Evolutionary conservation across 2,113 vertebrate genomes (phyloP).

Genomic region (Microtus ochrogaster): DNA sequence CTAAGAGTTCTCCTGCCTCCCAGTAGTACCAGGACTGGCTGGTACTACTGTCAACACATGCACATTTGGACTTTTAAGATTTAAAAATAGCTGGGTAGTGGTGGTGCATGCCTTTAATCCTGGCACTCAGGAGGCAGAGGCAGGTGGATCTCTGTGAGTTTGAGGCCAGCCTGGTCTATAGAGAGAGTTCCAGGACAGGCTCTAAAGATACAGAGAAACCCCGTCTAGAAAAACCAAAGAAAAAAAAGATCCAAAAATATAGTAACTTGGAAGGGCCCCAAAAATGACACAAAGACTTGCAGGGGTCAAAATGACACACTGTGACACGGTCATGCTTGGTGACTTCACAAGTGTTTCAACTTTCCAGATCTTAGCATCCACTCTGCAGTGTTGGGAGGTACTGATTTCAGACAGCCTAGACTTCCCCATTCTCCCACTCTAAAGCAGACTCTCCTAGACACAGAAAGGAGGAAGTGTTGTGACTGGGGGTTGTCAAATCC

Average conservation of each 20-base stretch:
- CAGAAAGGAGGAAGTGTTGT: not conserved
- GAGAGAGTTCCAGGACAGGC: too few relatives aligned
- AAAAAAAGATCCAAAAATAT: not conserved
- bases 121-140: too few relatives aligned
- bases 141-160: too few relatives aligned
- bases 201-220: too few relatives aligned
- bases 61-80: not conserved
- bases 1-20: not conserved
- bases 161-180: too few relatives aligned
- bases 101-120: too few relatives aligned
- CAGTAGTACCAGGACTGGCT: not conserved
- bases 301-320: not conserved
- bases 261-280: not conserved
- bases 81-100: not conserved
- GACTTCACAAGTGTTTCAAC: not conserved
- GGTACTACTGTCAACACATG: not conserved
- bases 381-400: accelerated
- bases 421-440: not conserved
- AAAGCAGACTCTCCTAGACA: not conserved
- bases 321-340: not conserved
- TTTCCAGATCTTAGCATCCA: not conserved
- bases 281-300: not conserved
- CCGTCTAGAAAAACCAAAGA: too few relatives aligned
- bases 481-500: not conserved
- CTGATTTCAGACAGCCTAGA: not conserved